Conservation (phyloP, 1,140 invertebrate species). For the Caenorhabditis latens region DNA sequence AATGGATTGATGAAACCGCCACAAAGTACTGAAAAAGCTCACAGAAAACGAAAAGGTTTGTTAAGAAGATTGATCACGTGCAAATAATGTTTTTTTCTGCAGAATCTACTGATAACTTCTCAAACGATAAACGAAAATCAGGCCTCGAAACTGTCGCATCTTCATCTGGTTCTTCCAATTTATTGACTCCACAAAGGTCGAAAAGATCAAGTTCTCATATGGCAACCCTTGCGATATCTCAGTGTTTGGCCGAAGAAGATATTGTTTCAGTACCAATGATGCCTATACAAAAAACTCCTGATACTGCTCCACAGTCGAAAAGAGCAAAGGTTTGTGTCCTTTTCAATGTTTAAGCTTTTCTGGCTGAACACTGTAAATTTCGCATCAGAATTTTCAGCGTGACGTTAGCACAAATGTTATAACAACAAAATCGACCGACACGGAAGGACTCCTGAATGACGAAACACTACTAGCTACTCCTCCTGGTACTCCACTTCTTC, state of each 20-base stretch:
- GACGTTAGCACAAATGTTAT: conserved; percentile 13
- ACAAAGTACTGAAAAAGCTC: conserved; percentile 24
- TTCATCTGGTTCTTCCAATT: not conserved
- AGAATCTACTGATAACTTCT: conserved; percentile 19
- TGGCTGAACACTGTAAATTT: not conserved
- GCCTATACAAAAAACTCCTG: conserved; percentile 18
- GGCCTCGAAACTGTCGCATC: not conserved
- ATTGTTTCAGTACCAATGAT: conserved; percentile 44
- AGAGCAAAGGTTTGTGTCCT: not conserved
- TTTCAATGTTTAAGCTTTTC: not conserved
- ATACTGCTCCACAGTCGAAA: not conserved
- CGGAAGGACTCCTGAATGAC: not conserved
- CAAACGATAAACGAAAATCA: conserved; percentile 7
- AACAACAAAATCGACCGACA: not conserved
- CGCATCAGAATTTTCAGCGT: not conserved
- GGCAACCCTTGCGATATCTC: conserved; percentile 6
- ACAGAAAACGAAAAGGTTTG: not conserved
- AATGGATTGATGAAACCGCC: conserved; percentile 40
- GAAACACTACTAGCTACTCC: not conserved
- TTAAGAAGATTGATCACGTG: not conserved
- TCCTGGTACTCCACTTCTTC: not conserved
- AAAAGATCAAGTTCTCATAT: conserved; percentile 37
- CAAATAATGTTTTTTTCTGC: too few species aligned
- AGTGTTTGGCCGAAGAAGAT: conserved; percentile 25
- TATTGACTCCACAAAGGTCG: conserved; percentile 21